Conservation (phyloP, 2,888 invertebrate species). For the Parasteatoda lunata region DNA sequence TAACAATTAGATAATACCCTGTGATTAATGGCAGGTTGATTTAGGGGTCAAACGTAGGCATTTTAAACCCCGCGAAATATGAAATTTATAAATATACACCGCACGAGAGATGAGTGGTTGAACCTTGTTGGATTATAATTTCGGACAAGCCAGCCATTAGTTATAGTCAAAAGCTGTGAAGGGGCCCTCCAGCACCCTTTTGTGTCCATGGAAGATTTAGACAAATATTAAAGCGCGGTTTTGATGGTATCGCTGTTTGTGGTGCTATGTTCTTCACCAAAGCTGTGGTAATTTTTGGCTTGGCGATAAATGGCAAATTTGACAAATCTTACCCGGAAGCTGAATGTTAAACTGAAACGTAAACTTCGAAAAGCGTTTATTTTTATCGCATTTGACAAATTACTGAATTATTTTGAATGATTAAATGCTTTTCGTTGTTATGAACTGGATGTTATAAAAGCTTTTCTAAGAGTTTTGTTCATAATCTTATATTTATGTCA, state of each 20-base stretch:
- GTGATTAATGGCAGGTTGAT: constrained; percentile 52
- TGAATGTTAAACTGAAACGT: not conserved
- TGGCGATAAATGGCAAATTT: not conserved
- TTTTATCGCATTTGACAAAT: not conserved
- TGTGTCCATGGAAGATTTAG: constrained; percentile 20
- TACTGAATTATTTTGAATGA: not conserved
- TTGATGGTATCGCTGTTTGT: not conserved
- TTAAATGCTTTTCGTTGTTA: too few relatives aligned
- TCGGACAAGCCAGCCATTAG: constrained; percentile 31
- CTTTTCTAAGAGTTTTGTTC: too few relatives aligned
- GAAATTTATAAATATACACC: constrained; percentile 43
- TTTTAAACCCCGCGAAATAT: constrained; percentile 57
- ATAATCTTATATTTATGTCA: too few relatives aligned
- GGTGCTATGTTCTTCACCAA: constrained; percentile 9
- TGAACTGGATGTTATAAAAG: too few relatives aligned
- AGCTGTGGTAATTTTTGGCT: constrained; percentile 24
- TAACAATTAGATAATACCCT: constrained; percentile 66
- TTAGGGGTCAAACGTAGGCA: constrained; percentile 45
- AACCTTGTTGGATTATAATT: constrained; percentile 46
- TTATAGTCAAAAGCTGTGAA: constrained; percentile 27
- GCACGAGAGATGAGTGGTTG: constrained; percentile 21
- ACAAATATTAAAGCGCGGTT: constrained; percentile 35
- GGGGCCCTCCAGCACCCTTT: not conserved
- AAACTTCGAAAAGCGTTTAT: constrained; percentile 2
- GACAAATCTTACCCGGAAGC: not conserved